A percentile compares a stretch with the other conserved stretches of the same genome.
Conservation (phyloP, 2,113 vertebrate species). For the Gnathonemus longibarbis region DNA sequence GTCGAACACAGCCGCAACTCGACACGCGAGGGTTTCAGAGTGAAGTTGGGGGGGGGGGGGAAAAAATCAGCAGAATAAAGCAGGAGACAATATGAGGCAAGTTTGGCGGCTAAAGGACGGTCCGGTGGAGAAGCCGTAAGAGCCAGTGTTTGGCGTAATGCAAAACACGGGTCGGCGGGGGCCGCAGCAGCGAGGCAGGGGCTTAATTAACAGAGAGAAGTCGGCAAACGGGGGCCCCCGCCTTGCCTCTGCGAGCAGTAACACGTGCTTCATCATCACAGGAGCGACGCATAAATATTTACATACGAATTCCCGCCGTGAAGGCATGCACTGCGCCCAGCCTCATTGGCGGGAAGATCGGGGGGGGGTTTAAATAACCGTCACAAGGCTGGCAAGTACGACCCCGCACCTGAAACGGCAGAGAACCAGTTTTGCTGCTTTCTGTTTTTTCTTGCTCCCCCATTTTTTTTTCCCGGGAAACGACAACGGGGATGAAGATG, state of each 20-base stretch:
- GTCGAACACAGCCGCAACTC: not conserved
- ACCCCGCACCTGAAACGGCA: constrained; percentile 25
- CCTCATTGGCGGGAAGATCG: constrained; percentile 59
- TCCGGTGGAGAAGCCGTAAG: not conserved
- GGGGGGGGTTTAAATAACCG: constrained; percentile 51
- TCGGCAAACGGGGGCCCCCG: constrained; percentile 29
- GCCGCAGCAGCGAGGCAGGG: not conserved
- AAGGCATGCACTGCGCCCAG: constrained; percentile 48
- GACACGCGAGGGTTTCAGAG: not conserved
- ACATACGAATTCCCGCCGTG: constrained; percentile 49
- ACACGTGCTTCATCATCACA: constrained; percentile 59
- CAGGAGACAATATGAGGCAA: not conserved
- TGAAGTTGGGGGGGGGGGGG: not conserved
- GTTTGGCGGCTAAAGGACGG: not conserved
- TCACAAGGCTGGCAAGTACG: constrained; percentile 49
- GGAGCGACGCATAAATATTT: constrained; percentile 64
- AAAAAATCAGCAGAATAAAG: not conserved
- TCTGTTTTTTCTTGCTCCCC: constrained; percentile 29
- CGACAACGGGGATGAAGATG: constrained; percentile 55
- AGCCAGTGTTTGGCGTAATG: not conserved
- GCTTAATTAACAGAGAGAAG: constrained; percentile 9
- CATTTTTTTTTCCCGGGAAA: constrained; percentile 28
- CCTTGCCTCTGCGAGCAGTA: constrained; percentile 43
- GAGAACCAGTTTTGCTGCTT: constrained; percentile 29
- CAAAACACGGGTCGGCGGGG: not conserved